These are phyloP conservation scores for Ormyrus rosae DNA, from an alignment of 2,888 invertebrate species.

Conservation along the genomic window DNA sequence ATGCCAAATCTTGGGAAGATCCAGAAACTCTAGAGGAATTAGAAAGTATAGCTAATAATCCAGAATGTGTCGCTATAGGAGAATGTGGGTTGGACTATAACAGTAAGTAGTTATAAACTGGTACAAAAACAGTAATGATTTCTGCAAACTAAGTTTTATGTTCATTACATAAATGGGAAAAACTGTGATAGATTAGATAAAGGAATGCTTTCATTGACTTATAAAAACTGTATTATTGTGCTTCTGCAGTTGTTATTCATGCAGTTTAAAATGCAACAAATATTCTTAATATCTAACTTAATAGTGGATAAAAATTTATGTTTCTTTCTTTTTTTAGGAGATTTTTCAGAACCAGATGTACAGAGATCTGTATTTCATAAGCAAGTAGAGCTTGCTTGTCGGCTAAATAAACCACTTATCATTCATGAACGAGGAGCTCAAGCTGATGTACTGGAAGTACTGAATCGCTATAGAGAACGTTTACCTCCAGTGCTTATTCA, in stretches of 20 bases:
- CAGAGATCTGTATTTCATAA: slow-evolving; percentile 92
- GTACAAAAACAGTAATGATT: not conserved
- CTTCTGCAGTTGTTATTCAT: not conserved
- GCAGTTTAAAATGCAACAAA: too few relatives aligned
- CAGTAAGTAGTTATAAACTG: slow-evolving; percentile 74
- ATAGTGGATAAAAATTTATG: not conserved
- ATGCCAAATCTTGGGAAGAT: slow-evolving; percentile 91
- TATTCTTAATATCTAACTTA: not conserved
- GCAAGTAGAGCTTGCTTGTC: slow-evolving; percentile 91
- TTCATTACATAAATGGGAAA: not conserved
- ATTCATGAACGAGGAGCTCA: slow-evolving; percentile 96
- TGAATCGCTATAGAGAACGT: slow-evolving; percentile 77
- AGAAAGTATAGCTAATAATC: slow-evolving; percentile 85
- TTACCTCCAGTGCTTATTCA: slow-evolving; percentile 92
- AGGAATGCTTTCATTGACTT: not conserved
- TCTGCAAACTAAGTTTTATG: not conserved
- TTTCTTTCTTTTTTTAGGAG: slow-evolving; percentile 68
- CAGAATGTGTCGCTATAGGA: slow-evolving; percentile 94
- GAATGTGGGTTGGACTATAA: slow-evolving; percentile 97
- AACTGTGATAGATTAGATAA: not conserved
- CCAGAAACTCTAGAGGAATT: slow-evolving; percentile 79
- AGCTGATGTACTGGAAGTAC: slow-evolving; percentile 87
- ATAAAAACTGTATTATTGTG: not conserved
- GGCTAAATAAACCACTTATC: slow-evolving; percentile 90
- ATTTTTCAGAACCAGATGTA: slow-evolving; percentile 92